phyloP scores from a whole-genome alignment of 2,113 vertebrate species.

The Nycticebus coucang region DNA sequence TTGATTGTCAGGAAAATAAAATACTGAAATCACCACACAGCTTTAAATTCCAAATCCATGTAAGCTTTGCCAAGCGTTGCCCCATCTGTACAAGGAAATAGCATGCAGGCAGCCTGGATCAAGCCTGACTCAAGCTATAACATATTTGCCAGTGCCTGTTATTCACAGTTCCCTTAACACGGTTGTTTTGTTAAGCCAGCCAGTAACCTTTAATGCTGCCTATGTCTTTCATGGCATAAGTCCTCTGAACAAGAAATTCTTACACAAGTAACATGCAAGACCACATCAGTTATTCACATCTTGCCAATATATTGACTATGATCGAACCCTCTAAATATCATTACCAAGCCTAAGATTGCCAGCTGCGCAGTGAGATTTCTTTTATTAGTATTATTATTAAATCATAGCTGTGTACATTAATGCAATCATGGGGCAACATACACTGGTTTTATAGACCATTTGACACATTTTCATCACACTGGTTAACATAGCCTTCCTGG shows the following conservation, averaged over 20 bases:
- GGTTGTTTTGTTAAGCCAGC: constrained; percentile 50
- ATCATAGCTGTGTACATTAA: too few relatives aligned
- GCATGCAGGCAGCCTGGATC: background rate
- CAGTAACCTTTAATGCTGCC: constrained; percentile 9
- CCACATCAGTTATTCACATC: background rate
- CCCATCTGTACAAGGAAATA: constrained; percentile 38
- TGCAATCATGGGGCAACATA: too few relatives aligned
- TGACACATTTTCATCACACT: too few relatives aligned
- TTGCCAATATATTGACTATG: constrained; percentile 50
- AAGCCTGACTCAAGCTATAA: constrained; percentile 7
- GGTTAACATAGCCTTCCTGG: too few relatives aligned
- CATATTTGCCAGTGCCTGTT: constrained; percentile 22
- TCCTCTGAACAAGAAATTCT: constrained; percentile 58
- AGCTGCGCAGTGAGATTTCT: background rate
- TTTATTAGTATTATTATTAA: too few relatives aligned
- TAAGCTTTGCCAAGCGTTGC: constrained; percentile 75
- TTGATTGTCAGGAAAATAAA: constrained; percentile 80
- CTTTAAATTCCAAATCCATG: constrained; percentile 82
- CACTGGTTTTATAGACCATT: too few relatives aligned
- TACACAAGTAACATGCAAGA: constrained; percentile 58
- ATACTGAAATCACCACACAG: constrained; percentile 80
- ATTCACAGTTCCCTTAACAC: constrained; percentile 54
- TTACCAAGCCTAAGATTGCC: background rate
- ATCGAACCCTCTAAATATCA: background rate
- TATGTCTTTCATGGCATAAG: constrained; percentile 33